Base-by-base conservation (phyloP, 2,888 invertebrate genomes). In the Hydraecia micacea region DNA sequence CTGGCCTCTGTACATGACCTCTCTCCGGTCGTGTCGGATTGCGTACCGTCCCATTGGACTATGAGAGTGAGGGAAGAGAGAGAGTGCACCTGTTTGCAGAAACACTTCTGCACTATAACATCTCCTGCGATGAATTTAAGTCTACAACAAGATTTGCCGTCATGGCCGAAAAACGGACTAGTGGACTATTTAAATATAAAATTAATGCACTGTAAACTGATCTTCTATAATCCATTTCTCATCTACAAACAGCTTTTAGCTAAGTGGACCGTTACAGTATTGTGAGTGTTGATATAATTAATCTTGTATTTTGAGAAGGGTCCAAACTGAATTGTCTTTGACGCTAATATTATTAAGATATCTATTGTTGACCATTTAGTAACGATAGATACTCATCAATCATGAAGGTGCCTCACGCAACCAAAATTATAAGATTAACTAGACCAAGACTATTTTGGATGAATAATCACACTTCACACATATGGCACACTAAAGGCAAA, bases 221-320 rank as follows among this genome's bases (percentile, higher is more conserved):
- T 77, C 15, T 28, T 25, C 9, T 52, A 5, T 13, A 32, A 60
- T 77, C n/a, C 66, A 60, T 78, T 25, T 73, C 65, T 73, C 58
- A 68, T 75, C n/a, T 15, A 25, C 32, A 49, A 68, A 79, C 36
- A 75, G 63, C 58, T 83, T 65, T 71, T 49, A 78, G 73, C 52
- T 79, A 75, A 79, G 58, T 72, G 72, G 71, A 39, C 60, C 36
- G 58, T 62, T 62, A 63, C 36, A 36, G 7, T 66, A 73, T 69
- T 75, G 15, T 60, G 25, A 66, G 5, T 42, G 73, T 62, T 83
- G 60, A 77, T 79, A 85, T 69, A 58, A 86, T 86, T 87, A 82
- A 86, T 83, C 81, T 83, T 81, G 81, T 86, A 83, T 80, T 84
- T 77, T 90, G 90, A 90, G 78, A 73, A 87, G 87, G 90, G 89